phyloP scores from a whole-genome alignment of 1,140 invertebrate species.

The Marisa cornuarietis region DNA sequence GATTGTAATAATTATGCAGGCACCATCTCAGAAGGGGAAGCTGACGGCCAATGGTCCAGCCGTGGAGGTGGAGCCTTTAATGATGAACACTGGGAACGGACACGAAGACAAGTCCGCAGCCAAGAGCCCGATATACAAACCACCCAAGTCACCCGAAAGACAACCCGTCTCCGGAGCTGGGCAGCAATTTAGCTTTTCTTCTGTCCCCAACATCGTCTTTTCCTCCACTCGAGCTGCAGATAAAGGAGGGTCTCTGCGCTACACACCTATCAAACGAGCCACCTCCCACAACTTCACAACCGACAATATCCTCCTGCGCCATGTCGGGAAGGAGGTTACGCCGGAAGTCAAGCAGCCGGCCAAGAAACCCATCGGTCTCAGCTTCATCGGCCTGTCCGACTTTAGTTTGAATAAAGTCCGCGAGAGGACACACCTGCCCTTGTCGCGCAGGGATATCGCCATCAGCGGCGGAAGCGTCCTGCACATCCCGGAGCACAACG shows the following conservation, averaged over 20 bases:
- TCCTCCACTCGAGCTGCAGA: not conserved
- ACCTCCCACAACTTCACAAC: slow-evolving; percentile 24
- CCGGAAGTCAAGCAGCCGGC: slow-evolving; percentile 6
- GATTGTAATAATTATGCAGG: not conserved
- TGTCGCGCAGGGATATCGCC: slow-evolving; percentile 96
- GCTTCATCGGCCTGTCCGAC: slow-evolving; percentile 32
- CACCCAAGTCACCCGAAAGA: not conserved
- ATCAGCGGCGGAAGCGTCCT: slow-evolving; percentile 90
- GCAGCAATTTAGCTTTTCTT: slow-evolving; percentile 15
- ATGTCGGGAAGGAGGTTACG: not conserved
- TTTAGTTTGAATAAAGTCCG: slow-evolving; percentile 31
- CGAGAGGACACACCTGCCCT: slow-evolving; percentile 79
- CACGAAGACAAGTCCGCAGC: not conserved
- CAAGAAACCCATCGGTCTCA: slow-evolving; percentile 18
- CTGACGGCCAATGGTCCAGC: not conserved
- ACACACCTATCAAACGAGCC: not conserved
- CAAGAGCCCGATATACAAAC: not conserved
- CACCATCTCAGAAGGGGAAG: not conserved
- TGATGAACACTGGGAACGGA: not conserved
- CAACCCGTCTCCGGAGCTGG: not conserved
- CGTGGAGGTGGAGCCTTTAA: slow-evolving; percentile 3
- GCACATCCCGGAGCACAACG: slow-evolving; percentile 83
- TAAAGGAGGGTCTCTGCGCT: not conserved
- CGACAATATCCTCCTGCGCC: not conserved
- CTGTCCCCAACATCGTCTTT: slow-evolving; percentile 24